Evolutionary conservation across 2,797 vertebrate genomes (phyloP).

Genomic region (Alectoris magna): DNA sequence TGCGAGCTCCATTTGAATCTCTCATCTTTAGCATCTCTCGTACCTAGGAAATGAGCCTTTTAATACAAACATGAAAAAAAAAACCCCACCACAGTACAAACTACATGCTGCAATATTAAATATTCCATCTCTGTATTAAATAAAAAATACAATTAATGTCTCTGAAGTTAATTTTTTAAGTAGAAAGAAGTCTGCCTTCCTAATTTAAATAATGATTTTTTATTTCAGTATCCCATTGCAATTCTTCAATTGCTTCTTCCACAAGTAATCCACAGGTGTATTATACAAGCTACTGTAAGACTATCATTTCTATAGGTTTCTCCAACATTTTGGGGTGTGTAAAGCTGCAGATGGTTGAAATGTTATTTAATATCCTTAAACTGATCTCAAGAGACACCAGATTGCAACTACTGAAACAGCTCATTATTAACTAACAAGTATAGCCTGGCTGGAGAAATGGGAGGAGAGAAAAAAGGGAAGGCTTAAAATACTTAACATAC

Average conservation of each 20-base stretch:
- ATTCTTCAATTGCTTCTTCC: neutral
- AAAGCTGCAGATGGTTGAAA: neutral
- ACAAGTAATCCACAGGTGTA: neutral
- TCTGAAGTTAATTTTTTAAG: neutral
- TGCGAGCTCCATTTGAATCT: conserved; percentile 95
- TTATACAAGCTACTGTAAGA: neutral
- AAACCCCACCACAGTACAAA: conserved; percentile 61
- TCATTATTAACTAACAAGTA: neutral
- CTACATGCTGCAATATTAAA: neutral
- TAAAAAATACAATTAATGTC: neutral
- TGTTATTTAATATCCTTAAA: neutral
- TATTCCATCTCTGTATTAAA: neutral
- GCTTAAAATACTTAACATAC: conserved; percentile 73
- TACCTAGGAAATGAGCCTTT: conserved; percentile 81
- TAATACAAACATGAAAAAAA: conserved; percentile 38
- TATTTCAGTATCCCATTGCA: neutral
- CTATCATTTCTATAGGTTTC: neutral
- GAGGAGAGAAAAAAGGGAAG: neutral
- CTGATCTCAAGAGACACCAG: neutral
- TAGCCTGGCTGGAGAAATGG: neutral
- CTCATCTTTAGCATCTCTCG: conserved; percentile 99
- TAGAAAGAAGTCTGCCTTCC: neutral
- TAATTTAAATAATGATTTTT: neutral
- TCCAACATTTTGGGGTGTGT: neutral
- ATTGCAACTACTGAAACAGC: neutral